phyloP scores from a whole-genome alignment of 2,113 vertebrate genomes.

The Clupea harengus region DNA sequence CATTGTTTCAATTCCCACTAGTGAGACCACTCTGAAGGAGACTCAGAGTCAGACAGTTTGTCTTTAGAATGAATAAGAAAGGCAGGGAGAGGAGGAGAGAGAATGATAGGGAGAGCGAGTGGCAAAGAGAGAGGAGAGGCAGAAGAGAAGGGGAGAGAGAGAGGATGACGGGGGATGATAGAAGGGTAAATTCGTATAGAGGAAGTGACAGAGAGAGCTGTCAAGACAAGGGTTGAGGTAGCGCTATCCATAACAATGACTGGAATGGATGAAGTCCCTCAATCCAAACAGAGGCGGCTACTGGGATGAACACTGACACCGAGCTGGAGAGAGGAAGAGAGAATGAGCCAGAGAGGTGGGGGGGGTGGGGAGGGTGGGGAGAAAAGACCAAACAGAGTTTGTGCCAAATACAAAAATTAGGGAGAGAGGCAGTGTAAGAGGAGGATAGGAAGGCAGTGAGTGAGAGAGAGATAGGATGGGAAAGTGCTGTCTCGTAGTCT shows the following conservation, averaged over 20 bases:
- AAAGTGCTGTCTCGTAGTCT: slow-evolving; percentile 67
- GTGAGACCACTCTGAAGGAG: neutral
- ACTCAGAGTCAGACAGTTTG: neutral
- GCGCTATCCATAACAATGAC: neutral
- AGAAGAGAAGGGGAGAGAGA: neutral
- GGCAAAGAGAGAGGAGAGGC: neutral
- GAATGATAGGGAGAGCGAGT: slow-evolving; percentile 30
- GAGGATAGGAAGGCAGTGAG: slow-evolving; percentile 46
- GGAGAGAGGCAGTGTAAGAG: slow-evolving; percentile 26
- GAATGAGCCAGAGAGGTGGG: slow-evolving; percentile 15
- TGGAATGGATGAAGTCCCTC: neutral
- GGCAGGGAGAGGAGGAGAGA: neutral
- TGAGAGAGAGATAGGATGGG: slow-evolving; percentile 57
- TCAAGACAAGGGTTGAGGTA: neutral
- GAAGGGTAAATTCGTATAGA: neutral
- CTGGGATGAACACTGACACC: neutral
- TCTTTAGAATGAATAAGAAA: neutral
- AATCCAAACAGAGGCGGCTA: neutral
- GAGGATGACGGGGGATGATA: neutral
- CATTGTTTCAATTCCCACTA: neutral
- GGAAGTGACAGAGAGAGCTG: slow-evolving; percentile 18
- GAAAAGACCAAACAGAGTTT: slow-evolving; percentile 50
- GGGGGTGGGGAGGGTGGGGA: slow-evolving; percentile 27
- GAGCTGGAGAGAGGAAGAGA: slow-evolving; percentile 1
- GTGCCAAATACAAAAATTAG: slow-evolving; percentile 18